Base-by-base conservation (phyloP, 1,140 invertebrate genomes). In the Halyomorpha halys region DNA sequence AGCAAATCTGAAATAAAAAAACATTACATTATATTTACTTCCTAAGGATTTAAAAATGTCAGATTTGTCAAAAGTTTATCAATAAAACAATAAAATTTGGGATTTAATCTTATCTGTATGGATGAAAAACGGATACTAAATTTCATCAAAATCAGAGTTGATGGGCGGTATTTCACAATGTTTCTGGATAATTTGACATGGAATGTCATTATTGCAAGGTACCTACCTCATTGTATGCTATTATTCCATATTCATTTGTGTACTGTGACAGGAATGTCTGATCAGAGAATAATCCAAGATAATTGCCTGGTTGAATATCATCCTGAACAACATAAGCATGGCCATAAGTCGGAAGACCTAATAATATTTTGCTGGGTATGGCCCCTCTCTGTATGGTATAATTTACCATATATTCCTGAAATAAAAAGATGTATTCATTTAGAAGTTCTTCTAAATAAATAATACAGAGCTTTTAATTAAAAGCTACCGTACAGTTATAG, bases 311-410 rank as follows among this genome's bases (percentile, higher is more conserved):
- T 61, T 65, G 73, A 69, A 67, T 74, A 70, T 56, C 70, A 66
- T 23, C 75, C 62, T 3, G 69, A 9, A 86, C 71, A 9, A 86
- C 74, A 72, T 91, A 95, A 8, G 86, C 86, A 39, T 88, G 78
- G 1, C 91, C 92, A 69, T 94, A 94, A 68, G 90, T 82, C 0
- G 90, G 86, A 13, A 95, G 70, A 6, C 92, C 92, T 0, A 94
- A 70, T 0, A 93, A 83, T 59, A 94, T 71, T 74, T 94, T 94
- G 3, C 82, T 79, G 0, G 81, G 76, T 15, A 83, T 81, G 5
- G 85, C 85, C 6, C 90, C 90, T 64, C 83, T 74, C 34, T 80
- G 74, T 4, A 90, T 67, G 73, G 90, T 81, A 74, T 90, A 85
- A 45, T 87, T 83, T 3, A 91, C 81, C n/a, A 84, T 86, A 69